Evolutionary conservation across 53 echinoderm and acorn worm species (phyloP), one percentile per base, ranked within the genome.

Genomic region (Pentamera pediparva): DNA sequence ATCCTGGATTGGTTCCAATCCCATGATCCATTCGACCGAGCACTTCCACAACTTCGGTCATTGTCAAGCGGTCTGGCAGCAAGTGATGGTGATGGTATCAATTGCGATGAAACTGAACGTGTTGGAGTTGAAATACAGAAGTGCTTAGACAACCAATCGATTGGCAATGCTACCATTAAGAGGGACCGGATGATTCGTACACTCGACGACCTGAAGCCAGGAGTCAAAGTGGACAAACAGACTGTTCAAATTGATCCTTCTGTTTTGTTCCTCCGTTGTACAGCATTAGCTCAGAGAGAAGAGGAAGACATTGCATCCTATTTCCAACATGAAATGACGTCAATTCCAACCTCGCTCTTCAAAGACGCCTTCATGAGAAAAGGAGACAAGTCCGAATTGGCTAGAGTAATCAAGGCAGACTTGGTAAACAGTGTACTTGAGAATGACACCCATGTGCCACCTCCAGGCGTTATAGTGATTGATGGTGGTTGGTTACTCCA

Each of bases 81-180:
- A 15, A 47, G 24, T 70, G 71, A 70, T 70, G 71, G 71, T 70
- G 71, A 70, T 70, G 71, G 71, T 28, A 38, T 80, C n/a, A 80
- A 71, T 39, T 69, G 69, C 40, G 71, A 79, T 25, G 38, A 18
- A 2, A 30, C 80, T 28, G 67, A 79, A 26, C 58, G 70, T 9
- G 27, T 79, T 26, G 72, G 80, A 18, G 32, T n/a, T 5, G 26
- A 41, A n/a, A n/a, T n/a, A n/a, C n/a, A n/a, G n/a, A n/a, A n/a
- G n/a, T n/a, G n/a, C n/a, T n/a, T n/a, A n/a, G n/a, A n/a, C n/a
- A n/a, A n/a, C n/a, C n/a, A n/a, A n/a, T n/a, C n/a, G n/a, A n/a
- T n/a, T n/a, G n/a, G n/a, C n/a, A n/a, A n/a, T n/a, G n/a, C n/a
- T n/a, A n/a, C n/a, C n/a, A n/a, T n/a, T n/a, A n/a, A n/a, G n/a